These are phyloP conservation scores for Antigone vipio DNA, from an alignment of 2,113 vertebrate genomes.

Conservation along the genomic window DNA sequence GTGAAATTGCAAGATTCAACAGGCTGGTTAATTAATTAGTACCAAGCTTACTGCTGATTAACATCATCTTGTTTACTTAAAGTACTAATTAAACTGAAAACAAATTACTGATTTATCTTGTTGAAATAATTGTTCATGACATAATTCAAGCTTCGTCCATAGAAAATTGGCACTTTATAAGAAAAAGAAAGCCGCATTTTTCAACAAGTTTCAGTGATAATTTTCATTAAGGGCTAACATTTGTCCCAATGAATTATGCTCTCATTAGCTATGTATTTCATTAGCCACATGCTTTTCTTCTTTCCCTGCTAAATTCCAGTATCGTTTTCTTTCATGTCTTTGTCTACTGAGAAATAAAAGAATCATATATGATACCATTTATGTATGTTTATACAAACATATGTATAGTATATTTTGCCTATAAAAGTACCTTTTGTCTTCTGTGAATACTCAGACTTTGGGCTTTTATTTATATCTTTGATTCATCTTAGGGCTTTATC, in stretches of 20 bases:
- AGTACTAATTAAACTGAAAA: not conserved
- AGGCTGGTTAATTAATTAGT: not conserved
- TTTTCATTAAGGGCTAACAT: not conserved
- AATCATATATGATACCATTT: not conserved
- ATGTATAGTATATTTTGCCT: not conserved
- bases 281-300: not conserved
- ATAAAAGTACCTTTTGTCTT: not conserved
- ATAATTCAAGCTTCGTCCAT: not conserved
- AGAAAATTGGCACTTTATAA: not conserved
- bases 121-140: not conserved
- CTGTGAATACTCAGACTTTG: not conserved
- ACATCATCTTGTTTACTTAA: not conserved
- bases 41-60: not conserved
- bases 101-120: not conserved
- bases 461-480: not conserved
- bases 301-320: not conserved
- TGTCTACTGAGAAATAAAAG: not conserved
- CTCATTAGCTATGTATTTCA: not conserved
- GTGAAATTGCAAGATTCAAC: not conserved
- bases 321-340: not conserved
- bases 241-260: not conserved
- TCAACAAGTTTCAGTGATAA: not conserved
- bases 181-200: not conserved
- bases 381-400: not conserved
- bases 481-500: not conserved